Evolutionary conservation across 2,113 vertebrate genomes (phyloP), one percentile per base, ranked within the genome.

Genomic region (Rhodinocichla rosea): DNA sequence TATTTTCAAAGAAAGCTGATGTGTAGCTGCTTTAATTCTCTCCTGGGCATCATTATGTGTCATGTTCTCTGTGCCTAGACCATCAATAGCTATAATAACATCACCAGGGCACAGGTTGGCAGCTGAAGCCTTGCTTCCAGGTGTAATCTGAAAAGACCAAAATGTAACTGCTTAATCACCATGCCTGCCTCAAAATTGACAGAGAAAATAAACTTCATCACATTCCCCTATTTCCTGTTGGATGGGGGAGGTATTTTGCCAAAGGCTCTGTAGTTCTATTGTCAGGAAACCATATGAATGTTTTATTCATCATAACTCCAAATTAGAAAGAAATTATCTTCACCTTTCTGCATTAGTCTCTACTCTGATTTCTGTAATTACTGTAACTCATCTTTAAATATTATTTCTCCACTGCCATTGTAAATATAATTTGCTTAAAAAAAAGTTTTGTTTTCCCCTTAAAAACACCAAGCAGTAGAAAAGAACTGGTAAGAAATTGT

Each of bases 21-120:
- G 83, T 62, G 80, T 83, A n/a, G 98, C 98, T 78, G 99, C 99
- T 94, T 99, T 99, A 87, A 99, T 99, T 95, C 98, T 98, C 97
- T 98, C 99, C 97, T 99, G 99, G 20, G 99, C 99, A 74, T 99
- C 99, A 12, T 98, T 99, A 77, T 99, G 99, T 94, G 99, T 98
- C 99, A 99, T 99, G 81, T 98, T 98, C 45, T 98, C 95, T 35
- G 99, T 98, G 9, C 98, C 93, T 44, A 98, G 97, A 37, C 99
- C 99, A 62, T 99, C 98, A 39, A 99, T 99, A 91, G 99, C 98
- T 97, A 99, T 44, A 96, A 99, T 99, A 78, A 99, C 90, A 64
- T 99, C 99, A 52, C 99, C 99, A 19, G 99, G 97, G 78, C 98
- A 99, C 87, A 99, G 95, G 96, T 99, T 98, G 63, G 98, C 99